These are phyloP conservation scores for Anser brachyrhynchus DNA, from an alignment of 2,113 vertebrate species.

Conservation along the genomic window DNA sequence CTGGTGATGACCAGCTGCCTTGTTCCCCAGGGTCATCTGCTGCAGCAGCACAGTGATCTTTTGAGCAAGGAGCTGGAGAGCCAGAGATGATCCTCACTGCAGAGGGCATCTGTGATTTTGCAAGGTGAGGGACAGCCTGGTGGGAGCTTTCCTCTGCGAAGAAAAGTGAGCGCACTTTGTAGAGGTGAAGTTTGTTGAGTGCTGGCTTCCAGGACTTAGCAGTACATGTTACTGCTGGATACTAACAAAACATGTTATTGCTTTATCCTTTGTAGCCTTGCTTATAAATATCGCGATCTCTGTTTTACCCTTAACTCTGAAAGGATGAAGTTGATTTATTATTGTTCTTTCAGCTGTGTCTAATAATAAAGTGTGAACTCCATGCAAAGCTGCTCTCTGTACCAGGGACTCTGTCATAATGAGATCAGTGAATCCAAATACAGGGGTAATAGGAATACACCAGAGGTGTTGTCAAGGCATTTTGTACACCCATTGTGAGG, in stretches of 20 bases:
- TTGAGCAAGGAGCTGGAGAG: not conserved
- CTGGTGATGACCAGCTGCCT: not conserved
- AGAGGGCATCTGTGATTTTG: rapidly evolving
- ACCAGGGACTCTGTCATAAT: not conserved
- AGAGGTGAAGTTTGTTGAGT: not conserved
- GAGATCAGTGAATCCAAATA: not conserved
- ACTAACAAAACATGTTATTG: not conserved
- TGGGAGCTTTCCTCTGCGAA: not conserved
- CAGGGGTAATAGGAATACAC: not conserved
- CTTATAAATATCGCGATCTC: not conserved
- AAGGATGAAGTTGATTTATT: constrained; percentile 36
- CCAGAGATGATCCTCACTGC: rapidly evolving
- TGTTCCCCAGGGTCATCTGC: not conserved
- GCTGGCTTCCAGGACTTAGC: not conserved
- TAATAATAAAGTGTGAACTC: constrained; percentile 55
- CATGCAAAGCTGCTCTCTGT: not conserved
- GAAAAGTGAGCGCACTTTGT: not conserved
- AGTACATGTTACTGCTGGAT: not conserved
- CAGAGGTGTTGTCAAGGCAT: rapidly evolving
- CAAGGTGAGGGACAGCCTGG: not conserved
- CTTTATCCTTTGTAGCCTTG: not conserved
- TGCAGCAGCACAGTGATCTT: rapidly evolving
- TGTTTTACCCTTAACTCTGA: not conserved
- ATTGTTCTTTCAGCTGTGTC: constrained; percentile 26
- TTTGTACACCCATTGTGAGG: not conserved